Conservation (phyloP, 2,888 invertebrate species). For the Apantesis nais region DNA sequence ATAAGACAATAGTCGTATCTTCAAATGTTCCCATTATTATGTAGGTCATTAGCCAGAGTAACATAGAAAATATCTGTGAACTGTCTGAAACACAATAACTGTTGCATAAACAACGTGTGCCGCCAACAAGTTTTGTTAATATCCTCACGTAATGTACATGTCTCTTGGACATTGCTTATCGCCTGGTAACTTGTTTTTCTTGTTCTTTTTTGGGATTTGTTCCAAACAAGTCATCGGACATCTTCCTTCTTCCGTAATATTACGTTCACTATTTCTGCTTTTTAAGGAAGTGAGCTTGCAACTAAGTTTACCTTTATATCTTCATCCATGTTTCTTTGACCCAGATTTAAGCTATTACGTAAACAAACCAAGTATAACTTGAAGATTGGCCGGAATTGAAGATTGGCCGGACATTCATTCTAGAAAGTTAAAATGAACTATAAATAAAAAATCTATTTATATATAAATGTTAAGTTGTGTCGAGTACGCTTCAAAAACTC, state of each 20-base stretch:
- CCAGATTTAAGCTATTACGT: neutral
- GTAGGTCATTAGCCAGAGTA: slow-evolving; percentile 27
- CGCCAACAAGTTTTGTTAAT: neutral
- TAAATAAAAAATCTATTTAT: neutral
- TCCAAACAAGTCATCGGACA: neutral
- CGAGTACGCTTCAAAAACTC: no score
- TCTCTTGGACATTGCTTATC: slow-evolving; percentile 16
- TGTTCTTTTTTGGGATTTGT: neutral
- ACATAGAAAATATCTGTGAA: slow-evolving; percentile 21
- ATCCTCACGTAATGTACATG: slow-evolving; percentile 13
- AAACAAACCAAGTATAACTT: neutral
- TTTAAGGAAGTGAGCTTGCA: neutral
- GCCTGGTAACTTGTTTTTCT: slow-evolving; percentile 9
- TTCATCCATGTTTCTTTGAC: slow-evolving; percentile 2
- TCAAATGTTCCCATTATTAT: slow-evolving; percentile 23
- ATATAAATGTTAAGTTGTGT: no score
- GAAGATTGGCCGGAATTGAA: neutral
- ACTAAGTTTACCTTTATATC: neutral
- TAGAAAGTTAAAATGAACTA: neutral
- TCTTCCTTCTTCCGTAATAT: slow-evolving; percentile 11
- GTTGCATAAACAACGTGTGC: slow-evolving; percentile 21
- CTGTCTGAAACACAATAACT: slow-evolving; percentile 19
- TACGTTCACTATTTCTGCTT: neutral
- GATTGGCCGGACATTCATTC: neutral
- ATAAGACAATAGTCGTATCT: slow-evolving; percentile 14